Evolutionary conservation across 2,797 vertebrate species (phyloP).

Genomic region (Aplochiton taeniatus): DNA sequence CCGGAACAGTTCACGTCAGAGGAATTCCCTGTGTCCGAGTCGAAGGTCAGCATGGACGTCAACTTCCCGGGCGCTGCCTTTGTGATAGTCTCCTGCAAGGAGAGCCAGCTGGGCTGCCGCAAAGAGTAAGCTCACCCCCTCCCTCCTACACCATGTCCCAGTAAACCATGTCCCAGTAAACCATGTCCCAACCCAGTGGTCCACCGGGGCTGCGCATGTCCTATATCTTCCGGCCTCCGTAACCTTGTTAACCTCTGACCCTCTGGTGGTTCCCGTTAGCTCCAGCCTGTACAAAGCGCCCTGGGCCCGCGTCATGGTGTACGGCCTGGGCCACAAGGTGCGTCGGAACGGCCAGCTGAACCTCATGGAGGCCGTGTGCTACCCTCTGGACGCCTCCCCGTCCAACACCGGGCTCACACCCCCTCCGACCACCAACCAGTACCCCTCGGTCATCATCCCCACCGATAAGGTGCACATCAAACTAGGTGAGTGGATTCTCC

Average conservation of each 20-base stretch:
- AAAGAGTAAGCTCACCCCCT: slow-evolving; percentile 87
- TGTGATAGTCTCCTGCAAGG: slow-evolving; percentile 94
- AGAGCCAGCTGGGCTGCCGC: slow-evolving; percentile 93
- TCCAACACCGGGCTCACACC: slow-evolving; percentile 96
- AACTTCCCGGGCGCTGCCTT: slow-evolving; percentile 96
- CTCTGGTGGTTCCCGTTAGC: slow-evolving; percentile 60
- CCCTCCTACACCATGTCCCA: not conserved
- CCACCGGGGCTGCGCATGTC: not conserved
- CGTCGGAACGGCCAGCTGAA: slow-evolving; percentile 94
- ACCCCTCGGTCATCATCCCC: slow-evolving; percentile 93
- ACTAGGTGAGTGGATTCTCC: slow-evolving; percentile 78
- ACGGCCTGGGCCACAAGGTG: slow-evolving; percentile 96
- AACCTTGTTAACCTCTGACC: not conserved
- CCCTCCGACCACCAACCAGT: slow-evolving; percentile 95
- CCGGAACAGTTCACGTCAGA: slow-evolving; percentile 96
- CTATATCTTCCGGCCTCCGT: too few relatives aligned
- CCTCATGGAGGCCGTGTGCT: slow-evolving; percentile 93
- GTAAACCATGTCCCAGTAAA: not conserved
- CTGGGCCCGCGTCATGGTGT: slow-evolving; percentile 93
- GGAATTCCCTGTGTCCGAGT: slow-evolving; percentile 94
- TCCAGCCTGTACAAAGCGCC: slow-evolving; percentile 97
- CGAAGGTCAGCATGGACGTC: slow-evolving; percentile 97
- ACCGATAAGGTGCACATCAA: slow-evolving; percentile 96
- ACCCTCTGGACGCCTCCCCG: slow-evolving; percentile 95
- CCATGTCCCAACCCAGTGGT: not conserved